These are phyloP conservation scores for Distichodus sexfasciatus DNA, from an alignment of 2,797 vertebrate species.

Conservation along the genomic window DNA sequence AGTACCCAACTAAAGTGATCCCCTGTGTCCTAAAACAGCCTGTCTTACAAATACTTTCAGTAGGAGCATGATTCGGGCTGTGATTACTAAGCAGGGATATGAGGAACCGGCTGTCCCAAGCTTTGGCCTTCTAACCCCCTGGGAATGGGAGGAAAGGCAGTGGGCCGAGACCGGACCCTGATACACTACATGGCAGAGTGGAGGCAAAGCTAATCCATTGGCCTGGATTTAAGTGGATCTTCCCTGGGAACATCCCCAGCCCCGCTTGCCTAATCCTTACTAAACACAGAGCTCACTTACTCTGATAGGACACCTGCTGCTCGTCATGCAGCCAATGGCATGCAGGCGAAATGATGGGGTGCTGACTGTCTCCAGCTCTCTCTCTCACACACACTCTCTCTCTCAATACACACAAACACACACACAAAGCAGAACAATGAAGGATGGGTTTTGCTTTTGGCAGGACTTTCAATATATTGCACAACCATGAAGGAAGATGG, in stretches of 20 bases:
- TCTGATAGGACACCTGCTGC: constrained; percentile 54
- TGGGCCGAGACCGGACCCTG: constrained; percentile 4
- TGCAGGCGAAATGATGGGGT: constrained; percentile 7
- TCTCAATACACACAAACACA: background rate
- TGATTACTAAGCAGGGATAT: background rate
- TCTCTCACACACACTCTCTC: constrained; percentile 8
- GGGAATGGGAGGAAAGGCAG: constrained; percentile 29
- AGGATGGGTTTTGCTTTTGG: constrained; percentile 19
- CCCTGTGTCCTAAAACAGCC: background rate
- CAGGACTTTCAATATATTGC: constrained; percentile 13
- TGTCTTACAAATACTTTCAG: constrained; percentile 20
- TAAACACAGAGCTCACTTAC: constrained; percentile 48
- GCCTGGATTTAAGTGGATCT: constrained; percentile 51
- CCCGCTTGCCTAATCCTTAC: constrained; percentile 47
- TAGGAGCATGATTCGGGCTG: constrained; percentile 2
- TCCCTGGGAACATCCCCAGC: constrained; percentile 52
- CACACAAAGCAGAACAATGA: constrained; percentile 1
- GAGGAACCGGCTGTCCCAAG: constrained; percentile 5
- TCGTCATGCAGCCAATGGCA: constrained; percentile 48
- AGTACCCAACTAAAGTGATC: background rate
- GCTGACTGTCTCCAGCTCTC: constrained; percentile 28
- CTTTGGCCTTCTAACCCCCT: constrained; percentile 17
- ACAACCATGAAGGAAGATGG: constrained; percentile 5
- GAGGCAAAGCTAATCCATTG: constrained; percentile 48
- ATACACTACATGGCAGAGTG: constrained; percentile 22